Evolutionary conservation across 1,140 invertebrate genomes (phyloP), one percentile per base, ranked within the genome.

Genomic region (Ostrea edulis): DNA sequence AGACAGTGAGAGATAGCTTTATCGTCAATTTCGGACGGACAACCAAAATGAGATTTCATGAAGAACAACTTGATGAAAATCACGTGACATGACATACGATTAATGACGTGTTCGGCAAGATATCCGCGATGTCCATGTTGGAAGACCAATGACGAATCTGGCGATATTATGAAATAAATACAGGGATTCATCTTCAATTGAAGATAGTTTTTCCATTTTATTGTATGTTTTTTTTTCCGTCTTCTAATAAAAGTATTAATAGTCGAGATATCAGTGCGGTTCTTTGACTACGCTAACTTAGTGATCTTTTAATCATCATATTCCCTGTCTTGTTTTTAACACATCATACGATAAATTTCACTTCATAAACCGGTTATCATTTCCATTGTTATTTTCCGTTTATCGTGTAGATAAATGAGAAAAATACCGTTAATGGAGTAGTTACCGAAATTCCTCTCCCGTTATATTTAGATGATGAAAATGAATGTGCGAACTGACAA

Each of bases 11-110:
- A 62, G 55, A 62, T 77, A 77, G 68, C 68, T 77, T 77, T 77
- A 77, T 77, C 68, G 68, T 77, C 68, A 77, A 35, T 77, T 77
- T 77, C 68, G 68, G 68, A 77, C 68, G 68, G 68, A 77, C 68
- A 77, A 77, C 68, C 9, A 35, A 35, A 29, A 14, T 22, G 29
- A 77, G 29, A 14, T 29, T 22, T 77, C 25, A 29, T 77, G 68
- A 77, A 25, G 68, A 29, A 29, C 68, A 25, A 77, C 68, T 77
- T 77, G 35, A 77, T 77, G 68, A 77, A 77, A 77, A 77, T 25
- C 68, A 77, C 14, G 25, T 77, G 68, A 77, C 22, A 25, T 14
- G 25, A 77, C 68, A 77, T 35, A 62, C n/a, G 58, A 62, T 62
- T 20, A 35, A 77, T 77, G 68, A 77, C 29, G 68, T 77, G 14